Conservation (phyloP, 2,797 vertebrate species). For the Borostomias antarcticus region DNA sequence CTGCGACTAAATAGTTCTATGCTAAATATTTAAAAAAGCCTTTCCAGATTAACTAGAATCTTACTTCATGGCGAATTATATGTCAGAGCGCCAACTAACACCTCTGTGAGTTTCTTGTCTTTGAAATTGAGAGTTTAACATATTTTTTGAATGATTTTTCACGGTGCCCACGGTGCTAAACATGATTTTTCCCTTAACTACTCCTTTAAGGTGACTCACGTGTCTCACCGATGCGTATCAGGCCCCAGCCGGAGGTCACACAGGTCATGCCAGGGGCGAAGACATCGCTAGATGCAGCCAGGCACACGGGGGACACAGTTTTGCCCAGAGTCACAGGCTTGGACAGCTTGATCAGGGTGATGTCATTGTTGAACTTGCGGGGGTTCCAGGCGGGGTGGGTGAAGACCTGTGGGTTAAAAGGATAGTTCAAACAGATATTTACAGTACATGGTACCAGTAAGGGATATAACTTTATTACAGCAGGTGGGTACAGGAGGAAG, state of each 20-base stretch:
- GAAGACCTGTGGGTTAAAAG: slow-evolving; percentile 73
- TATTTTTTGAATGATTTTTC: no score
- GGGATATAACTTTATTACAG: background rate
- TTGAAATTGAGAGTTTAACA: no score
- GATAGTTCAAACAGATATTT: no score
- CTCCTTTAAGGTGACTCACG: background rate
- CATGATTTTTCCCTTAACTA: no score
- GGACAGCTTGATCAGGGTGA: slow-evolving; percentile 80
- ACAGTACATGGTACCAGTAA: background rate
- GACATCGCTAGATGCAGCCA: slow-evolving; percentile 36
- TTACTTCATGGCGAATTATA: no score
- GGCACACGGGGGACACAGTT: slow-evolving; percentile 68
- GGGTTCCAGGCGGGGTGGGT: slow-evolving; percentile 76
- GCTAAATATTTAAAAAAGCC: no score
- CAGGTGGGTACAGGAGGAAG: background rate
- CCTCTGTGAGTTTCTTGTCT: no score
- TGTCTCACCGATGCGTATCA: slow-evolving; percentile 46
- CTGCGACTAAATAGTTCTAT: no score
- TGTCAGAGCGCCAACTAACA: no score
- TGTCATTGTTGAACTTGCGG: slow-evolving; percentile 76
- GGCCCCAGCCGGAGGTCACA: slow-evolving; percentile 60
- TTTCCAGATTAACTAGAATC: no score
- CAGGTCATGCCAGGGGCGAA: slow-evolving; percentile 49
- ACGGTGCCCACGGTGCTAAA: no score
- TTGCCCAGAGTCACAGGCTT: slow-evolving; percentile 52